Evolutionary conservation across 2,113 vertebrate species (phyloP), one percentile per base, ranked within the genome.

Genomic region (Pholis gunnellus): DNA sequence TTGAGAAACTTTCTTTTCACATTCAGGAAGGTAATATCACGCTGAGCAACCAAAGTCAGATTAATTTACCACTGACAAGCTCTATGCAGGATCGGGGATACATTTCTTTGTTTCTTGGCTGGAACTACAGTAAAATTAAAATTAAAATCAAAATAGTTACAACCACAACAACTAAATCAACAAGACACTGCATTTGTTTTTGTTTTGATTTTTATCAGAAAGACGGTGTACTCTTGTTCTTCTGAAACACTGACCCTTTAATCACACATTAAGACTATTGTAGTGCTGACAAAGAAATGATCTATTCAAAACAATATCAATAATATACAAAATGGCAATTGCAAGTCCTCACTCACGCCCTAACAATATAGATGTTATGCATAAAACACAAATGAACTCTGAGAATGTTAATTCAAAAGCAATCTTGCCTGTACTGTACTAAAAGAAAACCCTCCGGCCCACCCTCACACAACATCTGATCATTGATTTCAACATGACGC

Each of bases 1-100:
- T 88, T 91, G 87, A 73, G 88, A 87, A 94, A 94, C 86, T 92
- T 89, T 83, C 69, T 87, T 88, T 92, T 92, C 77, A 79, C 82
- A 85, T 88, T 89, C 74, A 64, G 82, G 82, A 67, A 89, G 54
- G 42, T 46, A 14, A 76, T 82, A 85, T 90, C 88, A 92, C 67
- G 40, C 77, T 83, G 85, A 91, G 88, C 90, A 91, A 66, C 72
- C 64, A 34, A 70, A 92, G 87, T 91, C 90, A 86, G 31, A 76
- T 87, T 85, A 15, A 44, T 90, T 94, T 92, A 89, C 73, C 38
- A 65, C 81, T 90, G 85, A 91, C 50, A 78, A 83, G 83, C 83
- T 81, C 75, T 44, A 29, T 2, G 29, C 46, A 61, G n/a, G 34
- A 88, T 81, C 79, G 63, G 61, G 64, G 66, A 80, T 56, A 70